phyloP scores from a whole-genome alignment of 2,888 invertebrate species.

The Clepsis dumicolana region DNA sequence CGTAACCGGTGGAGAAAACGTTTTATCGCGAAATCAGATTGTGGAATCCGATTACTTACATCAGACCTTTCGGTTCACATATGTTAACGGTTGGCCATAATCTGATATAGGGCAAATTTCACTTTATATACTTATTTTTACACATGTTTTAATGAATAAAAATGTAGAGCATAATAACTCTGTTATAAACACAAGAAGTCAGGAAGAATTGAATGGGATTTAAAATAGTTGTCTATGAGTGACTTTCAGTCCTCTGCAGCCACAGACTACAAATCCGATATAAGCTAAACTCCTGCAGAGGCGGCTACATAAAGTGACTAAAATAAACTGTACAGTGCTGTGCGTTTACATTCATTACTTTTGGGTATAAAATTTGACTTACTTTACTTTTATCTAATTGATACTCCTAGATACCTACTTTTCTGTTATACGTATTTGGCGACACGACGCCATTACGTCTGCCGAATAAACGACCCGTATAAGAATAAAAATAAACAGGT shows the following conservation, averaged over 20 bases:
- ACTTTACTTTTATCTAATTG: not conserved
- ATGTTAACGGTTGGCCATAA: not conserved
- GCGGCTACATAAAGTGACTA: slow-evolving; percentile 6
- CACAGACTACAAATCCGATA: slow-evolving; percentile 12
- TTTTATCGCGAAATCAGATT: slow-evolving; percentile 17
- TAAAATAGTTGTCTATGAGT: not conserved
- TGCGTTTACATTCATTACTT: not conserved
- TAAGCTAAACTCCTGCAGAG: slow-evolving; percentile 19
- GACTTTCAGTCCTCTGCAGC: slow-evolving; percentile 8
- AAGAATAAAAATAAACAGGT: too few species aligned
- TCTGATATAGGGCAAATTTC: not conserved
- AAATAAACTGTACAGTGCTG: slow-evolving; percentile 18
- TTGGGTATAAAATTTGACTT: not conserved
- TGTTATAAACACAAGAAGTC: not conserved
- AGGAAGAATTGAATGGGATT: not conserved
- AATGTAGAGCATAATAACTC: too few species aligned
- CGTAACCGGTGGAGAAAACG: slow-evolving; percentile 20
- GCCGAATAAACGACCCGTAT: too few species aligned
- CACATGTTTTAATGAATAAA: too few species aligned
- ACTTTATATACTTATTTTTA: not conserved
- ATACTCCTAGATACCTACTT: too few species aligned
- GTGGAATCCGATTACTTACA: slow-evolving; percentile 11
- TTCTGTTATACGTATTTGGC: too few species aligned
- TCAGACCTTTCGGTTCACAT: not conserved
- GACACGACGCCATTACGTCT: too few species aligned